Evolutionary conservation across 2,888 invertebrate genomes (phyloP), one percentile per base, ranked within the genome.

Genomic region (Andrena praecox): DNA sequence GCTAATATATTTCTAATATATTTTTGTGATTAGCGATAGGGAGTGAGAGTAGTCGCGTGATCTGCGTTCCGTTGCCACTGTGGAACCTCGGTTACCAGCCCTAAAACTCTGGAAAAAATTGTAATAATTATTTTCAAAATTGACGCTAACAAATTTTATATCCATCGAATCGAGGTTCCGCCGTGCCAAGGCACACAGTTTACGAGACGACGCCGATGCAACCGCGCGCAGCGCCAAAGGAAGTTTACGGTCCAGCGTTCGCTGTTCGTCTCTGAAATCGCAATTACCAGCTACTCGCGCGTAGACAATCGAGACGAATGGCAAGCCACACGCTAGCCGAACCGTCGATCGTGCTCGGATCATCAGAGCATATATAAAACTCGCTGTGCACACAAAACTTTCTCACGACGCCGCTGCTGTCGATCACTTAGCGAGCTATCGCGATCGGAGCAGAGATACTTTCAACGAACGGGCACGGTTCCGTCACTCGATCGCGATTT

Each of bases 401-500:
- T 33, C 24, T 24, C 54, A 27, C n/a, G 50, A 20, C 10, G 35
- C 8, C 31, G 50, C 16, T 35, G 42, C 3, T 24, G 31, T 63
- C 33, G 59, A 77, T 77, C 29, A 8, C 5, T 20, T 50, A 29
- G 54, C 50, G 0, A 16, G 20, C 31, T 70, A 77, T 59, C 29
- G 2, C 24, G 59, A 79, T 31, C 48, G 24, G 12, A 48, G 10
- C 10, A 16, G 56, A 16, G 31, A 73, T 50, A n/a, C 50, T 31
- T 27, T 35, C 31, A 27, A 24, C n/a, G 63, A 35, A 29, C 27
- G 10, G 29, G 10, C 60, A 54, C 50, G 29, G 81, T 85, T 84
- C 74, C 74, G 74, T 50, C 52, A 79, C 77, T 33, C 50, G 67
- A 69, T 75, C 80, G 67, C 60, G 76, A 77, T 80, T 86, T 72